phyloP scores from a whole-genome alignment of 2,888 invertebrate species.

The Choreutis nemorana region DNA sequence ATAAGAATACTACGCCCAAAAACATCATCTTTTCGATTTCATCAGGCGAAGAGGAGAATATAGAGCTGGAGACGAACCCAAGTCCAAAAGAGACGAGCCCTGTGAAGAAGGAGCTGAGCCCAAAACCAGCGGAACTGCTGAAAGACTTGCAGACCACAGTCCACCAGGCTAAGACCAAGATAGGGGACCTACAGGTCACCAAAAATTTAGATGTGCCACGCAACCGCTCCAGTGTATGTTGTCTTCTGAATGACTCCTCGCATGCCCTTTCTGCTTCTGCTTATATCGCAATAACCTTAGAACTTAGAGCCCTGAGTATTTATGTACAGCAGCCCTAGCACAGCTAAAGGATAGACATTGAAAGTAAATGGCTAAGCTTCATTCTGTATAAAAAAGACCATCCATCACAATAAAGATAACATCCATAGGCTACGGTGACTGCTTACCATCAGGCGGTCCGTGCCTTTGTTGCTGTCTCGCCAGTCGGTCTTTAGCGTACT shows the following conservation, averaged over 20 bases:
- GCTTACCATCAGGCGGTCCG: no score
- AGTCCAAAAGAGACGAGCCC: slow-evolving; percentile 19
- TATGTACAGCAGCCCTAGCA: no score
- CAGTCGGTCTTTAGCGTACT: no score
- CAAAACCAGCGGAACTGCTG: slow-evolving; percentile 41
- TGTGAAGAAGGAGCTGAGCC: slow-evolving; percentile 29
- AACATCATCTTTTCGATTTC: slow-evolving; percentile 2
- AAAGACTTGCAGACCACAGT: slow-evolving; percentile 67
- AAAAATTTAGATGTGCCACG: slow-evolving; percentile 36
- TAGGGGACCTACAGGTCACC: slow-evolving; percentile 70
- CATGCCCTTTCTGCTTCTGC: slow-evolving; percentile 42
- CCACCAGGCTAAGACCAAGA: slow-evolving; percentile 67
- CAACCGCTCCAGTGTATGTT: slow-evolving; percentile 51
- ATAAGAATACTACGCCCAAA: no score
- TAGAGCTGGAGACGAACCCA: slow-evolving; percentile 32
- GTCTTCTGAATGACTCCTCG: slow-evolving; percentile 28
- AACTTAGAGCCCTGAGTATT: no score
- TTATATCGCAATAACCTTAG: no score
- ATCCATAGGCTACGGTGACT: no score
- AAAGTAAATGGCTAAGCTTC: no score
- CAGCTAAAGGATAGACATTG: no score
- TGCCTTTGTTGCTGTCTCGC: no score
- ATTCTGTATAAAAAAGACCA: no score
- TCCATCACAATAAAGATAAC: no score
- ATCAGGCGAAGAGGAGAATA: slow-evolving; percentile 49